Base-by-base conservation (phyloP, 2,888 invertebrate genomes). In the Ennomos erosarius region DNA sequence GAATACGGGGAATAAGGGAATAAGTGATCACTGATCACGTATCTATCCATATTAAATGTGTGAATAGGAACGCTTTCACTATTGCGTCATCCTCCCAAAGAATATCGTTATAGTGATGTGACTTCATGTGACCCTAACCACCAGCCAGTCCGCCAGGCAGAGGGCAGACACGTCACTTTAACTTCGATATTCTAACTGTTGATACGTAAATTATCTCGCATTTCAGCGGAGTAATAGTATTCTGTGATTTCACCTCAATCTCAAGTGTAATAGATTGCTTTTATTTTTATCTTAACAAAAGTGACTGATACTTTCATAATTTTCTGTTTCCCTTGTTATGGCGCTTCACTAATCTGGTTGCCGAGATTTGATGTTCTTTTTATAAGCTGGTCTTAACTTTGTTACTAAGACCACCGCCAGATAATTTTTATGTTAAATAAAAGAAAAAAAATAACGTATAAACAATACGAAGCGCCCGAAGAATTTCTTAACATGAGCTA, bases 401-500 rank as follows among this genome's bases (percentile, higher is more conserved):
- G 69, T 74, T 78, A 72, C 59, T 73, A 79, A 85, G 87, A 79
- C 88, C 84, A 62, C 71, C 72, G 72, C 55, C 60, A 58, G 59
- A 48, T 48, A 47, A 45, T 59, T 70, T 71, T 69, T 42, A 59
- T 65, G 56, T 57, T 53, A 33, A 55, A 62, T 63, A 51, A 56
- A 58, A 62, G 10, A 42, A 55, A 50, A 48, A n/a, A 26, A 53
- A 55, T 48, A 55, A 47, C 10, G n/a, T 39, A 53, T 52, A 59
- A 11, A 52, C 55, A 62, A 61, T 59, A 56, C 42, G 57, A 70
- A 69, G 51, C 66, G 60, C 42, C 52, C 33, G 16, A 54, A 69
- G 53, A 59, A 64, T 63, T 65, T 55, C 64, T 70, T 87, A 89
- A 78, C 83, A 90, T 90, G 90, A 87, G 79, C 88, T 79, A 75